These are phyloP conservation scores for Benthosema pterotum DNA, from an alignment of 2,797 vertebrate genomes.

Conservation along the genomic window DNA sequence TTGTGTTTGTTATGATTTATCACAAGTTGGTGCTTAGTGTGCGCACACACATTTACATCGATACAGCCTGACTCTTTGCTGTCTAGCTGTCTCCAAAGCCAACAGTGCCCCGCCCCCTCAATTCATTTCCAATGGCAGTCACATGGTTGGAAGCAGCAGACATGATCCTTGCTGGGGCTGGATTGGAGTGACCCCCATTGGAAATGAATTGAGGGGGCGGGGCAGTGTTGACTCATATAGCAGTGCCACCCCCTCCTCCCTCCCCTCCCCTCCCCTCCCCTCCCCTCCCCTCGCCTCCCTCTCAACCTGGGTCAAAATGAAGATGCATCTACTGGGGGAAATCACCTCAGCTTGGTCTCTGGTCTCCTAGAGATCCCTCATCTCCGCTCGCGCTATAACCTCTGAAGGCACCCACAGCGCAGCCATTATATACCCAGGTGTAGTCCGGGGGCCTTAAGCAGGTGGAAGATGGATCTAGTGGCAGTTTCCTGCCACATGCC, in stretches of 20 bases:
- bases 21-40: too few species aligned
- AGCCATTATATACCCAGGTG: conserved; percentile 73
- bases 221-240: too few species aligned
- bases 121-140: too few species aligned
- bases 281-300: conserved; percentile 41
- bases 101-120: too few species aligned
- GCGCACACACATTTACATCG: too few species aligned
- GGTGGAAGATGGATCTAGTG: conserved; percentile 74
- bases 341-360: conserved; percentile 72
- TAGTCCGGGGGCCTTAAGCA: conserved; percentile 73
- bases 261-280: conserved; percentile 9
- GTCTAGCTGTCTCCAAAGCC: too few species aligned
- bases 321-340: conserved; percentile 72
- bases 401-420: conserved; percentile 69
- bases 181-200: too few species aligned
- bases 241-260: conserved; percentile 14
- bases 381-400: conserved; percentile 72
- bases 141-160: too few species aligned
- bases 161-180: too few species aligned
- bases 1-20: too few species aligned
- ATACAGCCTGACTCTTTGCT: too few species aligned
- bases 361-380: conserved; percentile 74
- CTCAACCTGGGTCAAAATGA: conserved; percentile 58
- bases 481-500: conserved; percentile 51
- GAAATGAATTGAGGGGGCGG: too few species aligned